Evolutionary conservation across 2,797 vertebrate genomes (phyloP), one percentile per base, ranked within the genome.

Genomic region (Diplodus sargus): DNA sequence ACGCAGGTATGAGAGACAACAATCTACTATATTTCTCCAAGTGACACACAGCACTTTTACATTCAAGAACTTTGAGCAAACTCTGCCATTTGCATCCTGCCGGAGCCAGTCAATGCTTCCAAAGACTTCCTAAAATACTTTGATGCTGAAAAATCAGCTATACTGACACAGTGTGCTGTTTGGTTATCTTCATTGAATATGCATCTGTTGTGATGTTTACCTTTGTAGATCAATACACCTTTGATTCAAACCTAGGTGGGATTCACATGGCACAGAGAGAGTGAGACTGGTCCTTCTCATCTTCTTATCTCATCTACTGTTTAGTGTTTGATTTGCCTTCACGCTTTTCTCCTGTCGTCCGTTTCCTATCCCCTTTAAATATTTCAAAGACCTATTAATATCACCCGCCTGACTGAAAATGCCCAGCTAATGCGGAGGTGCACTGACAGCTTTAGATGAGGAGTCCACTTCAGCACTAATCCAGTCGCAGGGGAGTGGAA

Each of bases 391-490:
- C 49, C 64, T 76, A 49, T 83, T 88, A 70, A 79, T 76, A 79
- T 77, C 78, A 71, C 47, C 30, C 0, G 0, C 9, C 28, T 54
- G 79, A 79, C 59, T 82, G 66, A 65, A 83, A 85, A 70, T 56
- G 70, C 64, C 72, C 4, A 0, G 60, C 67, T 64, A 64, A 70
- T 73, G 74, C 69, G 25, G 51, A 76, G 66, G 76, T 64, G 63
- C 52, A 65, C 68, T 49, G 22, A 56, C 79, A 48, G 77, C 81
- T 84, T 84, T 74, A 71, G 83, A 88, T 66, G 75, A 85, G 67
- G 52, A 84, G 73, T 87, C 75, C 83, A 85, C 79, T 81, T 48
- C 63, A 79, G 76, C 25, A 16, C 82, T 85, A 86, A 87, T 83
- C 83, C 80, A 75, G 78, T 87, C 64, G 4, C 80, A 66, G 65